Percentiles rank a stretch among this genome's conserved stretches.
phyloP scores from a whole-genome alignment of 2,797 vertebrate species.

The Phalloptychus januarius region DNA sequence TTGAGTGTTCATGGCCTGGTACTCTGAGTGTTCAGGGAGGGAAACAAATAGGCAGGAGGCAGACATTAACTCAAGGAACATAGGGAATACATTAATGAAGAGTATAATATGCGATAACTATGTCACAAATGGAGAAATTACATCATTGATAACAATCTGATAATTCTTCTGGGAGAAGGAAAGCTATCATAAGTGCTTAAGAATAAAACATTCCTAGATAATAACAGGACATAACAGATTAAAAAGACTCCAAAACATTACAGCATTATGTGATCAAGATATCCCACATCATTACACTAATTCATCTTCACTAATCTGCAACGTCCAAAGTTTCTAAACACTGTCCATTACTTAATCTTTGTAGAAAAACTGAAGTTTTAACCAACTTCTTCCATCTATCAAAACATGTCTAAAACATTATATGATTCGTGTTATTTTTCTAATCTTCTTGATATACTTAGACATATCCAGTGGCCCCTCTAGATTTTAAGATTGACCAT shows the following conservation, averaged over 20 bases:
- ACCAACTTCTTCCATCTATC: slow-evolving; percentile 28
- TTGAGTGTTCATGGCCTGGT: neutral
- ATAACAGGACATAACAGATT: neutral
- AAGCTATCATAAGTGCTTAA: neutral
- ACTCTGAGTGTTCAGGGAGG: too few species aligned
- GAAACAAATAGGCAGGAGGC: neutral
- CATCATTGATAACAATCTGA: neutral
- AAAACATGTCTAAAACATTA: slow-evolving; percentile 44
- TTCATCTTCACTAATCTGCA: slow-evolving; percentile 15
- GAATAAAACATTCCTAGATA: neutral
- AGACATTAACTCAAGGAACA: neutral
- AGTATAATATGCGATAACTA: neutral
- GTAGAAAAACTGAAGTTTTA: slow-evolving; percentile 16
- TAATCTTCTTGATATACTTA: slow-evolving; percentile 13
- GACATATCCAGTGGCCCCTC: slow-evolving; percentile 31
- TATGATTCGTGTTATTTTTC: slow-evolving; percentile 42
- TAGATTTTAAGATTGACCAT: slow-evolving; percentile 29
- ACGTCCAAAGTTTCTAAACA: slow-evolving; percentile 13
- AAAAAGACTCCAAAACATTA: neutral
- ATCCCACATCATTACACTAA: slow-evolving; percentile 30
- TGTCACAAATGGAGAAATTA: neutral
- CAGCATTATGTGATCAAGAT: slow-evolving; percentile 15
- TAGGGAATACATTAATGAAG: neutral
- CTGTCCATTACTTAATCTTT: slow-evolving; percentile 34
- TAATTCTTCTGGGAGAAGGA: neutral